A percentile compares a stretch with the other conserved stretches of the same genome.
These are phyloP conservation scores for Cavia porcellus DNA, from an alignment of 2,113 vertebrate genomes.

Conservation along the genomic window DNA sequence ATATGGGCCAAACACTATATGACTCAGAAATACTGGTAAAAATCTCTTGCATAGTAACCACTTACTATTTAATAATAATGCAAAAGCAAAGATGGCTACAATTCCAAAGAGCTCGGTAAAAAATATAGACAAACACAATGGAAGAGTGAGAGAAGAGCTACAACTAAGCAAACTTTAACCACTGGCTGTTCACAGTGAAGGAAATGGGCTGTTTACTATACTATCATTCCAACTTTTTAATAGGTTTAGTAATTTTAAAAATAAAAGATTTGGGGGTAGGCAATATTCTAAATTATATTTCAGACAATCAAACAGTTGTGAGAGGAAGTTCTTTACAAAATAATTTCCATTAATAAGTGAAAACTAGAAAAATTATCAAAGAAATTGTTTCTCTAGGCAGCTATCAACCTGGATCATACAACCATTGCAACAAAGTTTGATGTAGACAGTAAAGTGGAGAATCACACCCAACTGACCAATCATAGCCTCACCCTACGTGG, in stretches of 20 bases:
- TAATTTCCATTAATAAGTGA: not conserved
- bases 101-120: not conserved
- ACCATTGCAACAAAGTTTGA: not conserved
- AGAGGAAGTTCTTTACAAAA: not conserved
- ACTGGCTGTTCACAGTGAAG: not conserved
- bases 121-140: not conserved
- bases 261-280: not conserved
- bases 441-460: not conserved
- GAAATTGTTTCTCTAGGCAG: not conserved
- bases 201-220: not conserved
- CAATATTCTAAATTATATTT: not conserved
- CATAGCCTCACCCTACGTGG: not conserved
- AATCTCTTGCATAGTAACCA: not conserved
- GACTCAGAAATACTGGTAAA: not conserved
- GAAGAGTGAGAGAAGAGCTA: not conserved
- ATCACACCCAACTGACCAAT: not conserved
- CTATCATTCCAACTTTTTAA: not conserved
- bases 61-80: not conserved
- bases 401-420: too few relatives aligned
- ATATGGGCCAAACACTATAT: not conserved
- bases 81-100: not conserved
- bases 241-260: not conserved
- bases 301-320: not conserved
- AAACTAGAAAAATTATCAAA: not conserved
- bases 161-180: not conserved